These are phyloP conservation scores for Hydrotaea diabolus DNA, from an alignment of 2,888 invertebrate genomes.

Conservation along the genomic window DNA sequence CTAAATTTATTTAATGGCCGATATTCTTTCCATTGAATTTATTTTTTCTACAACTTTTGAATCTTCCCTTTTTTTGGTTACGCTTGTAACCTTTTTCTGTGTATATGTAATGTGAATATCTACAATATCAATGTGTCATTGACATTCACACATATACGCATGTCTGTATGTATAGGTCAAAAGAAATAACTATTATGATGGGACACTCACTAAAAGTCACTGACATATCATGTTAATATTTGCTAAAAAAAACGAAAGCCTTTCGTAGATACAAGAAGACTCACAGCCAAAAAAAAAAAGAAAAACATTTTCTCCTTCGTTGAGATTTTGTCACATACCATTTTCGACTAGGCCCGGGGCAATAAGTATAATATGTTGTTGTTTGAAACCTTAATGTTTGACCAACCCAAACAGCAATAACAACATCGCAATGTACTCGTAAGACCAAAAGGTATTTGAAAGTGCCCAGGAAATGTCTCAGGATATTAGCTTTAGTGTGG, in stretches of 20 bases:
- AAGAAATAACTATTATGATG: background rate
- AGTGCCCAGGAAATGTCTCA: constrained; percentile 43
- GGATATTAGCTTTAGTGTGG: constrained; percentile 54
- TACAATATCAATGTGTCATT: no score
- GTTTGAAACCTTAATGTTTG: no score
- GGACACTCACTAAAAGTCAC: constrained; percentile 10
- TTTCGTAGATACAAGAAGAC: background rate
- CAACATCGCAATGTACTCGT: no score
- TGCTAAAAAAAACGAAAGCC: background rate
- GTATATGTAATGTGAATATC: no score
- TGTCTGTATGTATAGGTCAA: background rate
- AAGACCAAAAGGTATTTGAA: constrained; percentile 15
- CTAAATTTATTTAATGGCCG: no score
- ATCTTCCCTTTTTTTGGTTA: no score
- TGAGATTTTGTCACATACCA: background rate
- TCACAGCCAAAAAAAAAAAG: background rate
- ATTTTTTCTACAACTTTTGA: no score
- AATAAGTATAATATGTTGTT: background rate
- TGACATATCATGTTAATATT: background rate
- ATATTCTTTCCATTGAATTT: no score
- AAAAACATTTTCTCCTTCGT: background rate
- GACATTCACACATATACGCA: no score
- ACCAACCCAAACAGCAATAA: no score
- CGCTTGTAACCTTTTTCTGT: no score
- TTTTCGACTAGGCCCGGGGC: background rate